Evolutionary conservation across 2,797 vertebrate genomes (phyloP).

Genomic region (Manis crassicaudata): DNA sequence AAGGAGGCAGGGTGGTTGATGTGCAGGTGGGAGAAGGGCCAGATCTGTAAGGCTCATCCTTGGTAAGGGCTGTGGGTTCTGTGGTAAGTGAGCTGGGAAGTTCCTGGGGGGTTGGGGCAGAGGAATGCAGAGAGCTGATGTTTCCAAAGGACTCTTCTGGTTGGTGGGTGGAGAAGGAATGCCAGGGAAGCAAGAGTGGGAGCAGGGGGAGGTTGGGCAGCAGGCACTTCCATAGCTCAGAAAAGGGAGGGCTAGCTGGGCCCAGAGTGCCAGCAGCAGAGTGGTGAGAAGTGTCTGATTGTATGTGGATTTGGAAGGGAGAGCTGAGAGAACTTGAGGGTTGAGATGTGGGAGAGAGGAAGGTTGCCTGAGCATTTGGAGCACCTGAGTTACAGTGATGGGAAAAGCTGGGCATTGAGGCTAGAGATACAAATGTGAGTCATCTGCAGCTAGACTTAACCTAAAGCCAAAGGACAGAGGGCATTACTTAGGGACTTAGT

Average conservation of each 20-base stretch:
- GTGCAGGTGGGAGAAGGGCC: fast-evolving
- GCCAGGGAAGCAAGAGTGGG: neutral
- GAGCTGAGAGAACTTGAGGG: neutral
- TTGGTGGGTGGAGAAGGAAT: neutral
- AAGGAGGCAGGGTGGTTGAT: neutral
- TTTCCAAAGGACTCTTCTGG: neutral
- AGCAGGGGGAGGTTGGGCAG: neutral
- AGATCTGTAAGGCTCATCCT: neutral
- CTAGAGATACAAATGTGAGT: neutral
- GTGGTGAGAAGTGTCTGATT: neutral
- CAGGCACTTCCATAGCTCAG: neutral
- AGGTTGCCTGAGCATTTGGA: neutral
- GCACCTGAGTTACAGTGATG: neutral
- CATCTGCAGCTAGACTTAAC: neutral
- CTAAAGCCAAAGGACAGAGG: neutral
- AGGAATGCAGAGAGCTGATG: neutral
- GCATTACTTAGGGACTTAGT: neutral
- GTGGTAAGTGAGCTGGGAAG: neutral
- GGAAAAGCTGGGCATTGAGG: neutral
- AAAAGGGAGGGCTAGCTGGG: neutral
- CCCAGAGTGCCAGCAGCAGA: no score
- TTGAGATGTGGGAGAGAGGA: neutral
- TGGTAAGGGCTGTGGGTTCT: neutral
- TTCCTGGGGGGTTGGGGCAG: neutral
- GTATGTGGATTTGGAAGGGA: neutral